These are phyloP conservation scores for Digitonthophagus gazella DNA, from an alignment of 2,888 invertebrate genomes.

Conservation along the genomic window DNA sequence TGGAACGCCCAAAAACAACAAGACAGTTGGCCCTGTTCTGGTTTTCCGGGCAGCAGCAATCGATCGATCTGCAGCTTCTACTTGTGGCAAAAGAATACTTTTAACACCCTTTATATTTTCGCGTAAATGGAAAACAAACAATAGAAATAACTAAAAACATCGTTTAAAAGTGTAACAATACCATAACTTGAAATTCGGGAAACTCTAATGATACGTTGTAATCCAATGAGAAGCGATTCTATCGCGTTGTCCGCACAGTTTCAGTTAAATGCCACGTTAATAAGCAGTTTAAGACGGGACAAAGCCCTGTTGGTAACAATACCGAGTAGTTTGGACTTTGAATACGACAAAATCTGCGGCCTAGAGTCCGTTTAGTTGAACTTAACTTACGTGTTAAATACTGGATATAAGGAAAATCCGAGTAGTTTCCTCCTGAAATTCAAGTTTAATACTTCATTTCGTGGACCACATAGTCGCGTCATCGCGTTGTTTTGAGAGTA, in stretches of 20 bases:
- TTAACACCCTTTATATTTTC: constrained; percentile 4
- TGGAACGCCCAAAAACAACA: constrained; percentile 15
- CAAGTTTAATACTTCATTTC: constrained; percentile 37
- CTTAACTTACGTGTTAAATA: constrained; percentile 63
- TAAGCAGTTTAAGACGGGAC: constrained; percentile 12
- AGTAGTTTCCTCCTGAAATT: constrained; percentile 61
- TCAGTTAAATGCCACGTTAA: constrained; percentile 7
- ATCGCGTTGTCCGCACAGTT: not conserved
- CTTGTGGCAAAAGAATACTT: not conserved
- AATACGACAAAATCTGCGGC: not conserved
- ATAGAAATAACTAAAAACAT: not conserved
- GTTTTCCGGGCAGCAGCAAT: constrained; percentile 4
- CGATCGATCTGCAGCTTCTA: not conserved
- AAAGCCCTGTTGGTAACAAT: constrained; percentile 14
- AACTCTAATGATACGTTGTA: not conserved
- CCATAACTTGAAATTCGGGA: not conserved
- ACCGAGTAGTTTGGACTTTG: constrained; percentile 13
- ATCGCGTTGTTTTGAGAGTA: constrained; percentile 18
- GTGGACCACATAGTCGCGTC: not conserved
- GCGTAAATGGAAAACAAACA: not conserved
- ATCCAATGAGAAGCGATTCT: not conserved
- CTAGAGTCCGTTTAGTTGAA: constrained; percentile 8
- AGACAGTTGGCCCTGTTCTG: not conserved
- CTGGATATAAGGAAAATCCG: constrained; percentile 63
- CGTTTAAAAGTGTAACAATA: not conserved